phyloP scores from a whole-genome alignment of 1,140 invertebrate species.

The Anastatus disparis region DNA sequence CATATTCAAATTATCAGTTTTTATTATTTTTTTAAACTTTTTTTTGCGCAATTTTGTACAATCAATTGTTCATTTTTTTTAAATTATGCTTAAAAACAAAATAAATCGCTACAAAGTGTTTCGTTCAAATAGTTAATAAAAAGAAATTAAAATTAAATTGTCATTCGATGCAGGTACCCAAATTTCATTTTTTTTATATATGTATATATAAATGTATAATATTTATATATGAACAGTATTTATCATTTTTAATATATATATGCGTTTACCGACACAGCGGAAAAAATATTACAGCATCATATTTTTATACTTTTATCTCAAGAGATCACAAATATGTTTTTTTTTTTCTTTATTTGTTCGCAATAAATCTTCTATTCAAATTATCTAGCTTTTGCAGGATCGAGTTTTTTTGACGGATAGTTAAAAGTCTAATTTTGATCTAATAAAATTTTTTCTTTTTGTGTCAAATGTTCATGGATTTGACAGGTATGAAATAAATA shows the following conservation, averaged over 20 bases:
- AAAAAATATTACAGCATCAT: conserved; percentile 33
- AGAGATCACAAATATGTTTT: conserved; percentile 36
- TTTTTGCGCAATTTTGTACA: conserved; percentile 33
- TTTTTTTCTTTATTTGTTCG: neutral
- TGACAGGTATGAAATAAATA: too few relatives aligned
- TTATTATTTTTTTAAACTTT: neutral
- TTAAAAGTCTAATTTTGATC: too few relatives aligned
- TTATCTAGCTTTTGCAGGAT: neutral
- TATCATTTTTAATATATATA: conserved; percentile 27
- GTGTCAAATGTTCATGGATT: too few relatives aligned
- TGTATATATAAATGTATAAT: too few relatives aligned
- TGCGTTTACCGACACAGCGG: conserved; percentile 17
- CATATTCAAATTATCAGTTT: too few relatives aligned
- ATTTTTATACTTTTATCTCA: conserved; percentile 1
- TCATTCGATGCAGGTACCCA: conserved; percentile 33
- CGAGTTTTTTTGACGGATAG: conserved; percentile 2
- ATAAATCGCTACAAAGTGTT: neutral
- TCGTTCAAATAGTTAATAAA: neutral
- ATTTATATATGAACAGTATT: conserved; percentile 25
- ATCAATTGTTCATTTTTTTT: conserved; percentile 24
- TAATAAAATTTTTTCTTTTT: neutral
- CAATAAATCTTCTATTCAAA: neutral
- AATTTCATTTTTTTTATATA: conserved; percentile 25
- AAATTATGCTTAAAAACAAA: conserved; percentile 6
- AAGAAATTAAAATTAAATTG: conserved; percentile 22